Conservation (phyloP, 2,797 vertebrate species). For the Halcyon smyrnensis region DNA sequence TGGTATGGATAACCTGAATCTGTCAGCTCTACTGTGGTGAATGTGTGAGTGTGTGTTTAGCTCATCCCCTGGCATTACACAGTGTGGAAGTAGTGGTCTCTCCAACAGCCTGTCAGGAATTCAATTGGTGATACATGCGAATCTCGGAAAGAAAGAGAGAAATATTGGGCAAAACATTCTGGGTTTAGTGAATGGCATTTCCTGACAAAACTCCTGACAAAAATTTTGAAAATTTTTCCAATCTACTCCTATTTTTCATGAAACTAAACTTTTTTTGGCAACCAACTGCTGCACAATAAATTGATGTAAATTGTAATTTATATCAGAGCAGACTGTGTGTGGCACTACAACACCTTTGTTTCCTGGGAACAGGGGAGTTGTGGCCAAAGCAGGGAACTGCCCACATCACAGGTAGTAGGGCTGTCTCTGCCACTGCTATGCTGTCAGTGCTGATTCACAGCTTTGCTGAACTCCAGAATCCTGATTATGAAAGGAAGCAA, state of each 20-base stretch:
- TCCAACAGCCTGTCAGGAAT: slow-evolving; percentile 37
- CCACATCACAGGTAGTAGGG: neutral
- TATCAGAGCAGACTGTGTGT: neutral
- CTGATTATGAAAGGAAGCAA: neutral
- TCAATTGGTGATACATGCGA: neutral
- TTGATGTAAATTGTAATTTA: neutral
- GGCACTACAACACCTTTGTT: neutral
- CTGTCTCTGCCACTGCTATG: neutral
- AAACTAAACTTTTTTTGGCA: neutral
- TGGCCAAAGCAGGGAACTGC: neutral
- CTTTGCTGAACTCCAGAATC: neutral
- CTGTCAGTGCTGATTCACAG: neutral
- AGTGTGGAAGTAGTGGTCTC: neutral
- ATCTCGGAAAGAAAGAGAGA: neutral
- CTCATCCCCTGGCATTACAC: neutral
- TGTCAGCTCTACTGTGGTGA: neutral
- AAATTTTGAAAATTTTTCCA: neutral
- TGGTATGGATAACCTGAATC: neutral
- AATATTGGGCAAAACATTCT: neutral
- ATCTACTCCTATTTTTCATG: neutral
- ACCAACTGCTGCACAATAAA: neutral
- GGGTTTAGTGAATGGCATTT: neutral
- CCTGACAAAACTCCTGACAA: neutral
- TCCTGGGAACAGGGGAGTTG: neutral
- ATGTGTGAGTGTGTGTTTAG: neutral